A percentile compares a stretch with the other conserved stretches of the same genome.
phyloP scores from a whole-genome alignment of 2,888 invertebrate genomes.

The Linnaemya tessellans region DNA sequence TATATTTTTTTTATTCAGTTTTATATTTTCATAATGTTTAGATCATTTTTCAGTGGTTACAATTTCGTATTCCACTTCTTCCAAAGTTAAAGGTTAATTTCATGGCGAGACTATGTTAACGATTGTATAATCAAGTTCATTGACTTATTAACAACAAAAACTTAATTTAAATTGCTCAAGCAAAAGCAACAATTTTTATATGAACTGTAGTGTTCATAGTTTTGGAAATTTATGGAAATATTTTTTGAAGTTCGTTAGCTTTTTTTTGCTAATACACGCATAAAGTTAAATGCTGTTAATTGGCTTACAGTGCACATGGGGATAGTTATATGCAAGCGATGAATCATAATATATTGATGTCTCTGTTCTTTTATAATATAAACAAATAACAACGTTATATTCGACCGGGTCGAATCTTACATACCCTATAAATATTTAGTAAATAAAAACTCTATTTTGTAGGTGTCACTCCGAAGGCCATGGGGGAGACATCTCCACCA shows the following conservation, averaged over 20 bases:
- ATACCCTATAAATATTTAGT: no score
- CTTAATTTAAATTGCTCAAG: constrained; percentile 17
- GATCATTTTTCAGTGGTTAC: constrained; percentile 64
- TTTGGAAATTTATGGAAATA: constrained; percentile 27
- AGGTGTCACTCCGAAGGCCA: no score
- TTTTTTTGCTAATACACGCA: neutral
- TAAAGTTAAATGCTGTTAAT: constrained; percentile 30
- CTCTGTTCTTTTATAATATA: no score
- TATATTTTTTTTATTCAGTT: constrained; percentile 33
- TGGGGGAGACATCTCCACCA: no score
- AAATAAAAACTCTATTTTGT: no score
- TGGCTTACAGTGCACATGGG: neutral
- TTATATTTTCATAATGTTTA: constrained; percentile 56
- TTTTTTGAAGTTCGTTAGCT: constrained; percentile 49
- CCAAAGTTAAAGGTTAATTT: constrained; percentile 69
- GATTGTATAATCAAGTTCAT: constrained; percentile 54
- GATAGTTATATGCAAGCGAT: neutral
- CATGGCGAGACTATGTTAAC: constrained; percentile 63
- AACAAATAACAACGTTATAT: no score
- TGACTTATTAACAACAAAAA: constrained; percentile 48
- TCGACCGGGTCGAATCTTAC: no score
- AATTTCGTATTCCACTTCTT: constrained; percentile 62
- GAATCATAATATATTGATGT: neutral
- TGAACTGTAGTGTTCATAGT: constrained; percentile 11
- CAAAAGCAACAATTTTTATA: neutral